Evolutionary conservation across 2,888 invertebrate genomes (phyloP), one percentile per base, ranked within the genome.

Genomic region (Monopis laevigella): DNA sequence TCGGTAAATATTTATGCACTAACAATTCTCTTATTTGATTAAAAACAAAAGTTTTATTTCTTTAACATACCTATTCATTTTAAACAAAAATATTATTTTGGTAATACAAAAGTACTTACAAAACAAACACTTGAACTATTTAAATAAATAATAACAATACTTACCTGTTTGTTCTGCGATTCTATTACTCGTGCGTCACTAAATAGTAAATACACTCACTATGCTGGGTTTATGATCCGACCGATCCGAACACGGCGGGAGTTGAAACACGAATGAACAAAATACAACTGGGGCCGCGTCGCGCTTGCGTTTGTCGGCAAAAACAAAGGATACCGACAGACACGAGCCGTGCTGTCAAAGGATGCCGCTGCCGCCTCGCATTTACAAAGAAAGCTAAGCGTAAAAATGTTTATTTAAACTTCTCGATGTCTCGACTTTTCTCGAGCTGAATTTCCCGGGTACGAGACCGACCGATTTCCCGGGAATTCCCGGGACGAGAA

Each of bases 121-220:
- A n/a, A n/a, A n/a, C n/a, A n/a, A n/a, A n/a, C n/a, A n/a, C n/a
- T n/a, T n/a, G n/a, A n/a, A n/a, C n/a, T n/a, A 28, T 11, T 17
- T 28, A 35, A 13, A 26, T 18, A 12, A 40, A 30, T 18, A 30
- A 17, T 18, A 17, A 40, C 29, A 40, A 40, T 12, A 40, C 40
- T 40, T 40, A 40, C 40, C 40, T 40, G 40, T 40, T 40, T 40
- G 29, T 14, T 40, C 18, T 39, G 14, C 29, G 21, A 28, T 30
- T 30, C 35, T 17, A 36, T 36, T 3, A 4, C 10, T 5, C 12
- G 11, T 18, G 19, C 10, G n/a, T 14, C 21, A 14, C 24, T 19
- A 21, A 38, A 38, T 12, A 18, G 3, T 18, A 16, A 17, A 34
- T 16, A 34, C 34, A 34, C 34, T 34, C 34, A 34, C 34, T 34